A percentile compares a stretch with the other conserved stretches of the same genome.
These are phyloP conservation scores for Canis aureus DNA, from an alignment of 2,113 vertebrate genomes.

Conservation along the genomic window DNA sequence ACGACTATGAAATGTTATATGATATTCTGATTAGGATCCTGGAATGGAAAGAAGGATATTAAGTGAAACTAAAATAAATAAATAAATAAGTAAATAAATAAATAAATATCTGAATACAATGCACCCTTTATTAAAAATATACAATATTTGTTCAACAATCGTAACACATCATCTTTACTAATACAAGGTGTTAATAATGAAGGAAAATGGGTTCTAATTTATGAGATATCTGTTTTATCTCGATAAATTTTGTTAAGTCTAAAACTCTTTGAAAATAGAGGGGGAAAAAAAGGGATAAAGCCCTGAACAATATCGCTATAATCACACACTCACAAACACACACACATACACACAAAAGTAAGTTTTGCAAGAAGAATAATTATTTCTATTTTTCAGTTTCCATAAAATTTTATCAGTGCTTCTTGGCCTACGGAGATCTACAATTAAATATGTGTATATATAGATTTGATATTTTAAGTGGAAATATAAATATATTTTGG, in stretches of 20 bases:
- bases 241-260: background rate
- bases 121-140: background rate
- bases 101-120: background rate
- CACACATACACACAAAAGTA: background rate
- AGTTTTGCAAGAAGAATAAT: background rate
- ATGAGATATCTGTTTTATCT: background rate
- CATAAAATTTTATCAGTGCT: background rate
- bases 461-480: background rate
- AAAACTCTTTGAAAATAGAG: background rate
- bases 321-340: background rate
- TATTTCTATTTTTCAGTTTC: background rate
- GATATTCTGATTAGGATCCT: background rate
- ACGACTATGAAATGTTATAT: background rate
- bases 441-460: background rate
- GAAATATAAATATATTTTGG: background rate
- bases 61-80: background rate
- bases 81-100: background rate
- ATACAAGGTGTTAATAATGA: background rate
- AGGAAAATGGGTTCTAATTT: background rate
- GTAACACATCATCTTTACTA: background rate
- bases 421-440: background rate
- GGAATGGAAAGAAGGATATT: background rate
- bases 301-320: background rate
- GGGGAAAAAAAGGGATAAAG: background rate
- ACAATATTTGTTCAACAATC: background rate